Evolutionary conservation across 2,113 vertebrate genomes (phyloP).

Genomic region (Halichoeres trimaculatus): DNA sequence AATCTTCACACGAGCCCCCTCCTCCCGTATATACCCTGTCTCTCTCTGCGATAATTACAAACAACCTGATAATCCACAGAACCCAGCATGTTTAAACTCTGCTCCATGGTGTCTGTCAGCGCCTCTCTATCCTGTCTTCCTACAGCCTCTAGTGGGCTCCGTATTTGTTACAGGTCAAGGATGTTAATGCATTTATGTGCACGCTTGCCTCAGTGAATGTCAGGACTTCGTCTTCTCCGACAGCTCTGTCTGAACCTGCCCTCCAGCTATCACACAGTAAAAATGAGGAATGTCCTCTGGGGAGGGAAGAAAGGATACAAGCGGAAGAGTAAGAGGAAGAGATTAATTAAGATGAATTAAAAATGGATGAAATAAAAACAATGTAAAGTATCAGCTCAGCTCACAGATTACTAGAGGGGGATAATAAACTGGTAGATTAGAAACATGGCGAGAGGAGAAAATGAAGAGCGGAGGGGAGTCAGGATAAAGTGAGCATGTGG

Average conservation of each 20-base stretch:
- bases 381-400: background rate
- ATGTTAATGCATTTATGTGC: conserved; percentile 46
- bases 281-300: conserved; percentile 47
- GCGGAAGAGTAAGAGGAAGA: conserved; percentile 11
- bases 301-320: conserved; percentile 1
- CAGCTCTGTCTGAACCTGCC: conserved; percentile 62
- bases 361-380: conserved; percentile 16
- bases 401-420: conserved; percentile 46
- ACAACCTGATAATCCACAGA: conserved; percentile 29
- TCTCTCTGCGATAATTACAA: conserved; percentile 18
- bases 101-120: background rate
- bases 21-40: background rate
- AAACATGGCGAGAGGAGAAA: conserved; percentile 30
- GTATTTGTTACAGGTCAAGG: conserved; percentile 50
- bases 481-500: conserved; percentile 36
- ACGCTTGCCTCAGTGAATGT: conserved; percentile 35
- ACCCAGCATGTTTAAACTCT: conserved; percentile 3
- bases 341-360: conserved; percentile 54
- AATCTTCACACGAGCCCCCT: conserved; percentile 28
- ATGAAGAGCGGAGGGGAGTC: conserved; percentile 20
- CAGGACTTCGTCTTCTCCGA: conserved; percentile 36
- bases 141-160: conserved; percentile 1
- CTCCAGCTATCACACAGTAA: conserved; percentile 37
- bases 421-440: conserved; percentile 40
- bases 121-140: background rate